Conservation (phyloP, 2,888 invertebrate species). For the Limnephilus rhombicus region DNA sequence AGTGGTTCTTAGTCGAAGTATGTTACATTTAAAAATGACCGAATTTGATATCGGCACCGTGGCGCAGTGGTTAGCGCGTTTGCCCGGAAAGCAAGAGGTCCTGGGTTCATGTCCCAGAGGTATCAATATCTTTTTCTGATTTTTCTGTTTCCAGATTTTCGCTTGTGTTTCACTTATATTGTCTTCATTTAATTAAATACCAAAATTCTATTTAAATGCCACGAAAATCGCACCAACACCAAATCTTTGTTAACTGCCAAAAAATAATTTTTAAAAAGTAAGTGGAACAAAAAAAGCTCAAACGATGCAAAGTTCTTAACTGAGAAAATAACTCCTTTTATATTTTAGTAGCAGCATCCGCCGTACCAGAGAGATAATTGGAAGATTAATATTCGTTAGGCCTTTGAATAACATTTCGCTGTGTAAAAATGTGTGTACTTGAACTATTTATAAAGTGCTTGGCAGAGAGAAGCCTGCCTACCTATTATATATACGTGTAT, state of each 20-base stretch:
- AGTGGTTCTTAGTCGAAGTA: no score
- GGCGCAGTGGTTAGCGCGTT: no score
- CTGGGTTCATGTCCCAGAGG: no score
- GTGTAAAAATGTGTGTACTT: slow-evolving; percentile 17
- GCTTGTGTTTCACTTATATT: no score
- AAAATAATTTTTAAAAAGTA: neutral
- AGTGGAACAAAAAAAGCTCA: neutral
- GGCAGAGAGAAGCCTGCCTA: neutral
- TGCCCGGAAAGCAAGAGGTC: no score
- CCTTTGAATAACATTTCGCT: slow-evolving; percentile 46
- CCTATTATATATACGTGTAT: neutral
- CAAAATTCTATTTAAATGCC: neutral
- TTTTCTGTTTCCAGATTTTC: no score
- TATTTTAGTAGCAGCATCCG: neutral
- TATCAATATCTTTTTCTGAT: no score
- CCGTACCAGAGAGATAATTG: slow-evolving; percentile 45
- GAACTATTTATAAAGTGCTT: neutral
- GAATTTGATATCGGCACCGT: no score
- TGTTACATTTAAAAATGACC: no score
- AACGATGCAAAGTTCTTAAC: neutral
- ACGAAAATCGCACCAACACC: neutral
- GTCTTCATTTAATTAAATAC: no score
- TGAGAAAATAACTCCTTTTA: slow-evolving; percentile 10
- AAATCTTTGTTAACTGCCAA: neutral
- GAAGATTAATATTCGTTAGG: slow-evolving; percentile 62